Evolutionary conservation across 2,113 vertebrate species (phyloP).

Genomic region (Mustelus asterias): DNA sequence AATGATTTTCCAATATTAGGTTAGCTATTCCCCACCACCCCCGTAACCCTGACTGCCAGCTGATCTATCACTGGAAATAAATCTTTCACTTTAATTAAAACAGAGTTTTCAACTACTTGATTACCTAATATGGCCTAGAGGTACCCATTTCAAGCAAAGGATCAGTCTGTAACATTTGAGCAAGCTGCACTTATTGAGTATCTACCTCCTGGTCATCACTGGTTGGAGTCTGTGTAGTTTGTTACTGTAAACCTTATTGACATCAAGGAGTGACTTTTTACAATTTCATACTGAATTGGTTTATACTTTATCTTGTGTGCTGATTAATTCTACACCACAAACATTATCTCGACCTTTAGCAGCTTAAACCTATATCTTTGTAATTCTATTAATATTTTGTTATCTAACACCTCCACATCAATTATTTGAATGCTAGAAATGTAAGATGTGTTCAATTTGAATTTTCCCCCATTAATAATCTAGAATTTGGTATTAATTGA

Average conservation of each 20-base stretch:
- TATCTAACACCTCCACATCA: not conserved
- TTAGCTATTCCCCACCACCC: not conserved
- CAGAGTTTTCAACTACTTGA: conserved; percentile 8
- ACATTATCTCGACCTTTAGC: no score
- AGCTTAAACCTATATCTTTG: not conserved
- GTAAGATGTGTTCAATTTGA: not conserved
- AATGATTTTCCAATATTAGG: not conserved
- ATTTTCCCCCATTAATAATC: not conserved
- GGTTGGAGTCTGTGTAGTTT: not conserved
- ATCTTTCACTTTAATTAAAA: conserved; percentile 23
- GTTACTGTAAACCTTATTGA: not conserved
- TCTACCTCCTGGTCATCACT: not conserved
- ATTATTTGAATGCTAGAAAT: not conserved
- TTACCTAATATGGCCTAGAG: not conserved
- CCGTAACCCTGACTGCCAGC: not conserved
- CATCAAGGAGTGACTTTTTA: not conserved
- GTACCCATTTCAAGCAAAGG: not conserved
- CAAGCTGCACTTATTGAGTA: not conserved
- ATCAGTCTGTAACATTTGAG: not conserved
- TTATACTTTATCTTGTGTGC: not conserved
- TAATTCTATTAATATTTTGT: conserved; percentile 17
- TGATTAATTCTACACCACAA: not conserved
- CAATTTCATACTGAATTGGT: not conserved
- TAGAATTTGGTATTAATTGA: not conserved
- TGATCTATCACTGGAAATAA: not conserved